Base-by-base conservation (phyloP, 2,113 vertebrate species). In the Xenopus laevis region DNA sequence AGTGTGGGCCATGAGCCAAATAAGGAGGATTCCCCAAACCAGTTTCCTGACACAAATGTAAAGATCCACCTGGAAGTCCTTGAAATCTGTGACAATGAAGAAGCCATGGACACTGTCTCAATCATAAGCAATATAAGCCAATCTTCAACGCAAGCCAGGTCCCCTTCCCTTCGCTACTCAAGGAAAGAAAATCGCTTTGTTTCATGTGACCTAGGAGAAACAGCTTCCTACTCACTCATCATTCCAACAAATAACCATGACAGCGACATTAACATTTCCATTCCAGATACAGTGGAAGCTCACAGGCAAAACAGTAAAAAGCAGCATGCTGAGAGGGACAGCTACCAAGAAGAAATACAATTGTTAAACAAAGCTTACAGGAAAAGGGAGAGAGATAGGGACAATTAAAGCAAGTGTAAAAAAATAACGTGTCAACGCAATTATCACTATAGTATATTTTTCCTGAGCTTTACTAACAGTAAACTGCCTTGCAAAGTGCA, bases 81-180 rank as follows among this genome's bases (percentile, higher is more conserved):
- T 73, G 97, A 99, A 84, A 98, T 99, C 65, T 99, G 97, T 15
- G 94, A 95, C 81, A 94, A 95, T 0, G 93, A 98, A 47, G 96
- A 97, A 82, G 95, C 95, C 50, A 88, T 95, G 95, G 97, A 99
- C 84, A 97, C 95, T 0, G 96, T 99, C 79, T 99, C 97, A 4
- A 99, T 99, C 80, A 83, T 99, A 72, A 98, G 96, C 71, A 98
- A 94, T 81, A 98, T 99, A 89, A 99, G 97, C 81, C 97, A 99
- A 86, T 97, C 97, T 3, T 98, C 97, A 1, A 69, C 93, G 0
- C 95, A 96, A 60, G 89, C 95, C 7, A 91, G 97, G 20, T 99
- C 97, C 0, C 97, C 97, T 0, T 98, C 97, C 0, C 83, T 99
- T 58, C 97, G 97, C 11, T 98, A 94, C 77, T 99, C 97, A 0